Conservation (phyloP, 2,888 invertebrate genomes). For the Philereme transversata region DNA sequence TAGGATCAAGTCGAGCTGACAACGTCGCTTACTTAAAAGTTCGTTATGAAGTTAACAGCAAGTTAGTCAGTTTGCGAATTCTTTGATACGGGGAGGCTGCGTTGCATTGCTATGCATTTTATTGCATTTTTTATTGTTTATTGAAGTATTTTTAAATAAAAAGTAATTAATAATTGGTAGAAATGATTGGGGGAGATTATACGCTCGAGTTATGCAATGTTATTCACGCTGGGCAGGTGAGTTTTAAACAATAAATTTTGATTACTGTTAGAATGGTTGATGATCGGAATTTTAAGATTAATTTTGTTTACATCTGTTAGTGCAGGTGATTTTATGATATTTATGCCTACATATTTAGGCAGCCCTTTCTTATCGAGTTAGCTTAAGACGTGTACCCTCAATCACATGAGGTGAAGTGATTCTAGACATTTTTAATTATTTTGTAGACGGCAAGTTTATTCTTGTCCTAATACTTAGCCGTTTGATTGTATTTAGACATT, state of each 20-base stretch:
- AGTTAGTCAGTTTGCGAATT: conserved; percentile 57
- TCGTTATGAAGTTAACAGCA: conserved; percentile 63
- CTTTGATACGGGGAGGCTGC: conserved; percentile 48
- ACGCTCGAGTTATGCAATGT: conserved; percentile 94
- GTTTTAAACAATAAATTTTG: conserved; percentile 40
- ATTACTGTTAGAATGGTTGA: conserved; percentile 14
- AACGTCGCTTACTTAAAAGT: conserved; percentile 60
- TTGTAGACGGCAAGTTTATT: too few relatives aligned
- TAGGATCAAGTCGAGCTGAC: conserved; percentile 58
- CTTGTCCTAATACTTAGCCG: too few relatives aligned
- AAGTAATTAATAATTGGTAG: conserved; percentile 40
- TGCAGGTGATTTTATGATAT: neutral
- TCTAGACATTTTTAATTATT: too few relatives aligned
- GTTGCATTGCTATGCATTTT: conserved; percentile 48
- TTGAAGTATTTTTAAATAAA: conserved; percentile 34
- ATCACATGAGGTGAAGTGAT: too few relatives aligned
- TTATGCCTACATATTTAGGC: too few relatives aligned
- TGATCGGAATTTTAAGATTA: neutral
- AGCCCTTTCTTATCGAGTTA: too few relatives aligned
- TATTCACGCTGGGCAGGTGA: conserved; percentile 94
- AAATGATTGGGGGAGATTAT: conserved; percentile 93
- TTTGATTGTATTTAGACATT: too few relatives aligned
- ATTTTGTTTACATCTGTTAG: neutral
- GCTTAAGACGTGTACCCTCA: too few relatives aligned
- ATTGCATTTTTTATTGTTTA: conserved; percentile 43